Percentiles rank a stretch among this genome's conserved stretches.
These are phyloP conservation scores for Mythimna ferrago DNA, from an alignment of 2,888 invertebrate genomes.

Conservation along the genomic window DNA sequence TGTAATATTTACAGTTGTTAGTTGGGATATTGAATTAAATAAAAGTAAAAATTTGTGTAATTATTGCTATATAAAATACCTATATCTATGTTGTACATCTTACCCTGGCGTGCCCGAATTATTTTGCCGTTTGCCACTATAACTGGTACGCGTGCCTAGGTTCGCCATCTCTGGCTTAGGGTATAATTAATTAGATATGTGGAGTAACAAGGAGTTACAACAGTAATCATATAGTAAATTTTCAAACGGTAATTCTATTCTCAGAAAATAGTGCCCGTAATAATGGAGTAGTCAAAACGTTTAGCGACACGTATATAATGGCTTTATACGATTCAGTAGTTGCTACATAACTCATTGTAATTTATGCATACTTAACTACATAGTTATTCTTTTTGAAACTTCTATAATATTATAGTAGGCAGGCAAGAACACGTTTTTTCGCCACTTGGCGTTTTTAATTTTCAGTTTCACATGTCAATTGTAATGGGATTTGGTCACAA, in stretches of 20 bases:
- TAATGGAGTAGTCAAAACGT: conserved; percentile 13
- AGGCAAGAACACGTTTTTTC: not conserved
- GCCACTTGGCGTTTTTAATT: not conserved
- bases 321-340: conserved; percentile 19
- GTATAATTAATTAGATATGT: not conserved
- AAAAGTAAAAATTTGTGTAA: too few relatives aligned
- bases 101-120: too few relatives aligned
- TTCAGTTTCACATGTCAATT: conserved; percentile 4
- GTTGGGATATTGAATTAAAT: too few relatives aligned
- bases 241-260: conserved; percentile 25
- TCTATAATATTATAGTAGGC: not conserved
- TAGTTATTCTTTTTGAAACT: conserved; percentile 12
- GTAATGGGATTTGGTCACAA: not conserved
- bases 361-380: conserved; percentile 24
- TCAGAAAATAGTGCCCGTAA: conserved; percentile 23
- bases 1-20: too few relatives aligned
- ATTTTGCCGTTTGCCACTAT: too few relatives aligned
- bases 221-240: conserved; percentile 15
- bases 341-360: conserved; percentile 16
- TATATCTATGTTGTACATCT: too few relatives aligned
- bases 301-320: conserved; percentile 22
- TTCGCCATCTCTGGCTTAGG: too few relatives aligned
- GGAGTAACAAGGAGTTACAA: not conserved
- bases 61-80: too few relatives aligned
- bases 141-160: too few relatives aligned